Percentiles rank a stretch among this genome's conserved stretches.
These are phyloP conservation scores for Parnassius smintheus DNA, from an alignment of 2,888 invertebrate genomes.

Conservation along the genomic window DNA sequence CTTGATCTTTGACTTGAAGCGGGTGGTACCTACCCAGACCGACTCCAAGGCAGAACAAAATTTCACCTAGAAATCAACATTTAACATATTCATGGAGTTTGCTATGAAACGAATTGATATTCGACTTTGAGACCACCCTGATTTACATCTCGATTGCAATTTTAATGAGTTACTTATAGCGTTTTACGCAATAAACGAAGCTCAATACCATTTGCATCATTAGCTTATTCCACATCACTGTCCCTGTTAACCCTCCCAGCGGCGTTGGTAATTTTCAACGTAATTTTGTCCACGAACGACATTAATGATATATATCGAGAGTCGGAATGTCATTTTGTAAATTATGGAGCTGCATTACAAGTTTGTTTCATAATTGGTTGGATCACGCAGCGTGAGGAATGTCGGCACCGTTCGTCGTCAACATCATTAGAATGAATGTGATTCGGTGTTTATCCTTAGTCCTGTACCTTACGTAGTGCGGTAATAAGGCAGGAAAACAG, in stretches of 20 bases:
- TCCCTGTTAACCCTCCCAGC: slow-evolving; percentile 29
- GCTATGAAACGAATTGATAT: neutral
- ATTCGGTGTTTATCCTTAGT: slow-evolving; percentile 7
- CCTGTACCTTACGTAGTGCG: neutral
- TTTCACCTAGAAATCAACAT: no score
- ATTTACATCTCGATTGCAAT: slow-evolving; percentile 3
- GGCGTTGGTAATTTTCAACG: slow-evolving; percentile 37
- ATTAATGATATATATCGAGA: slow-evolving; percentile 41
- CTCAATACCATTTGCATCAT: slow-evolving; percentile 26
- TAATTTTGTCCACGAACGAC: slow-evolving; percentile 43
- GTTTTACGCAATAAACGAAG: slow-evolving; percentile 16
- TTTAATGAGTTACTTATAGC: slow-evolving; percentile 10
- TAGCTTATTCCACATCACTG: slow-evolving; percentile 25
- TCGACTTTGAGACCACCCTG: slow-evolving; percentile 7
- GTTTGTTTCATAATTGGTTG: slow-evolving; percentile 37
- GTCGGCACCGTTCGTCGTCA: slow-evolving; percentile 31
- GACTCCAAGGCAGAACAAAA: no score
- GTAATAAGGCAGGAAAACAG: neutral
- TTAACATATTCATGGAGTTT: no score
- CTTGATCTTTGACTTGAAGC: no score
- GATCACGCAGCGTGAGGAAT: slow-evolving; percentile 41
- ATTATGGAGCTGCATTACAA: slow-evolving; percentile 38
- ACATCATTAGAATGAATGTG: slow-evolving; percentile 26
- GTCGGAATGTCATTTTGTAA: slow-evolving; percentile 46
- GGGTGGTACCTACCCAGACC: no score